A percentile compares a stretch with the other conserved stretches of the same genome.
These are phyloP conservation scores for Phytoseiulus persimilis DNA, from an alignment of 2,888 invertebrate species.

Conservation along the genomic window DNA sequence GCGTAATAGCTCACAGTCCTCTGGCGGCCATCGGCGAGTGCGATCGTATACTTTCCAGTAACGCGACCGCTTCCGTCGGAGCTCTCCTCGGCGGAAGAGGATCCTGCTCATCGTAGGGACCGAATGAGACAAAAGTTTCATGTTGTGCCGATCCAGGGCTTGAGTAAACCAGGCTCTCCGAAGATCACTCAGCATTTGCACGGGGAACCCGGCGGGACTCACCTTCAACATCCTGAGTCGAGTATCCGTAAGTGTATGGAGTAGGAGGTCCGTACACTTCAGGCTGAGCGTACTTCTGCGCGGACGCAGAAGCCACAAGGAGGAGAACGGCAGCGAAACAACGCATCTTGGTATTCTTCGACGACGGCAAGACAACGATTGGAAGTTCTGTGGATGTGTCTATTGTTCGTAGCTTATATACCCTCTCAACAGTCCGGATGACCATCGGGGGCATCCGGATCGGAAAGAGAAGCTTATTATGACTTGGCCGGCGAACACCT, in stretches of 20 bases:
- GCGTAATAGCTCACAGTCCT: slow-evolving; percentile 43
- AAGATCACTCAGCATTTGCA: not conserved
- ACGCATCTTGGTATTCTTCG: slow-evolving; percentile 17
- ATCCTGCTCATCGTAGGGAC: slow-evolving; percentile 16
- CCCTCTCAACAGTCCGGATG: not conserved
- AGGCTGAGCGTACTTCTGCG: slow-evolving; percentile 34
- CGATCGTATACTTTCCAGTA: slow-evolving; percentile 42
- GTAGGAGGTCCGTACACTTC: slow-evolving; percentile 25
- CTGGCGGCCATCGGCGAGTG: slow-evolving; percentile 43
- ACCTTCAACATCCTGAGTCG: slow-evolving; percentile 29
- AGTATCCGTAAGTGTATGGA: slow-evolving; percentile 26
- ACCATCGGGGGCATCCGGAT: slow-evolving; percentile 5
- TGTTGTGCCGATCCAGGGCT: not conserved
- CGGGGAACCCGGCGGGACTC: not conserved
- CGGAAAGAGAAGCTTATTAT: not conserved
- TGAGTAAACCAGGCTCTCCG: no score
- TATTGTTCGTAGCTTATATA: not conserved
- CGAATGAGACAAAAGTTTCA: not conserved
- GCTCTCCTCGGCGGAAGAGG: slow-evolving; percentile 42
- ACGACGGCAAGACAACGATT: not conserved
- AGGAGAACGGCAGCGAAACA: not conserved
- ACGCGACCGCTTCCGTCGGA: slow-evolving; percentile 42
- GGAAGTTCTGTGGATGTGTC: not conserved
- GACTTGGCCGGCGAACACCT: not conserved
- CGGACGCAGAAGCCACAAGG: slow-evolving; percentile 15